Conservation (phyloP, 2,797 vertebrate genomes). For the Rhinella marina region DNA sequence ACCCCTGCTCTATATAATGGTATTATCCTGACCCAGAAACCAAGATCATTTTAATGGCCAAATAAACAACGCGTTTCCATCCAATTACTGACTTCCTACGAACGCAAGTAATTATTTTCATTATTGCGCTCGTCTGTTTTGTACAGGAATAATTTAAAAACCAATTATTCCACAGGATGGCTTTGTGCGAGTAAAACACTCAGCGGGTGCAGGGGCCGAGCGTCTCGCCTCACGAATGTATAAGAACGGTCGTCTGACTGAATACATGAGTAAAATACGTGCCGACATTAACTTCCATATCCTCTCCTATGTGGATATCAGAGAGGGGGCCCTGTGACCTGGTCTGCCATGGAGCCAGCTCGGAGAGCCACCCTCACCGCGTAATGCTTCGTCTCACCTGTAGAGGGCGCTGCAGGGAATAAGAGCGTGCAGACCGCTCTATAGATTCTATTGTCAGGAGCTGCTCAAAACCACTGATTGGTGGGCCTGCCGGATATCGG, state of each 20-base stretch:
- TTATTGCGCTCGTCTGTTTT: slow-evolving; percentile 18
- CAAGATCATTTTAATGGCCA: background rate
- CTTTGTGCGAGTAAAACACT: background rate
- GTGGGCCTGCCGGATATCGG: too few relatives aligned
- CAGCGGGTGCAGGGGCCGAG: background rate
- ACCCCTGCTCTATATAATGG: background rate
- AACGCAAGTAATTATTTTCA: background rate
- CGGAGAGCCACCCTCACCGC: too few relatives aligned
- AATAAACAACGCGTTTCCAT: background rate
- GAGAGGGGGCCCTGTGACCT: too few relatives aligned
- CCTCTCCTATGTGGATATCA: too few relatives aligned
- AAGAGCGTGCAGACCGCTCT: too few relatives aligned
- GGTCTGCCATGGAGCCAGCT: too few relatives aligned
- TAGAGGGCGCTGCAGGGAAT: background rate
- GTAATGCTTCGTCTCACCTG: background rate
- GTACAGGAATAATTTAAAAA: background rate
- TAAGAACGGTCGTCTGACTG: background rate
- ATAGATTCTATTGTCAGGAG: too few relatives aligned
- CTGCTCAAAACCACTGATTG: too few relatives aligned
- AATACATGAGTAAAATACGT: background rate
- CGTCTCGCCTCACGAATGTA: background rate
- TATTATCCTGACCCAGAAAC: background rate
- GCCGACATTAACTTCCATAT: too few relatives aligned
- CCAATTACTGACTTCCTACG: background rate
- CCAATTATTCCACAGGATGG: background rate